These are phyloP conservation scores for Barbus barbus DNA, from an alignment of 2,113 vertebrate species.

Conservation along the genomic window DNA sequence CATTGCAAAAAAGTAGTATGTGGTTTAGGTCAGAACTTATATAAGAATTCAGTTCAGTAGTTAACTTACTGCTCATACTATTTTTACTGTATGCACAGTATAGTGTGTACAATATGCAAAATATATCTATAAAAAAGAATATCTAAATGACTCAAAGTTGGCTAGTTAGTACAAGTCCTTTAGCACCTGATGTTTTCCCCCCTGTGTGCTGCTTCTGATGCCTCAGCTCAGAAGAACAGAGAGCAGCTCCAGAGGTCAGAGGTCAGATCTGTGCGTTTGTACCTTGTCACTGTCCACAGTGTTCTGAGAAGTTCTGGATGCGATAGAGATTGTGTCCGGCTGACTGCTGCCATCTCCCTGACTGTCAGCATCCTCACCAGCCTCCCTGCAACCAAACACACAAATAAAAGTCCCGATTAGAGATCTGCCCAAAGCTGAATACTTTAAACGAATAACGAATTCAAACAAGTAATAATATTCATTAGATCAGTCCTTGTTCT, in stretches of 20 bases:
- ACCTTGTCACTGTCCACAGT: slow-evolving; percentile 99
- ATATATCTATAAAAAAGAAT: no score
- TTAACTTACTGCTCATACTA: not conserved
- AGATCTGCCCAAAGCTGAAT: not conserved
- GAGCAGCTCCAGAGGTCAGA: not conserved
- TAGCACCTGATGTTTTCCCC: no score
- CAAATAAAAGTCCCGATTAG: not conserved
- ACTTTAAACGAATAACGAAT: not conserved
- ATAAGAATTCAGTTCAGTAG: no score
- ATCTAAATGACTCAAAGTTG: not conserved
- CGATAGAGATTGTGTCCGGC: slow-evolving; percentile 96
- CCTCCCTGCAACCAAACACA: slow-evolving; percentile 79
- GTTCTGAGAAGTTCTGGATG: slow-evolving; percentile 96
- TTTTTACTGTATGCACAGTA: not conserved
- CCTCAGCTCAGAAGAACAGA: not conserved
- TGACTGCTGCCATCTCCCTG: slow-evolving; percentile 98
- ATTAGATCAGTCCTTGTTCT: not conserved
- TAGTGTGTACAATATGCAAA: no score
- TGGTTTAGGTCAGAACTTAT: no score
- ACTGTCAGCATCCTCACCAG: slow-evolving; percentile 91
- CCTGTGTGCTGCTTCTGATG: not conserved
- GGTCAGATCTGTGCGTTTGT: slow-evolving; percentile 61
- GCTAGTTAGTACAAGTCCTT: no score
- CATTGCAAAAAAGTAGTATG: no score
- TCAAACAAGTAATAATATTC: not conserved